Percentiles rank a stretch among this genome's conserved stretches.
These are phyloP conservation scores for Scolopax rusticola DNA, from an alignment of 2,797 vertebrate genomes.

Conservation along the genomic window DNA sequence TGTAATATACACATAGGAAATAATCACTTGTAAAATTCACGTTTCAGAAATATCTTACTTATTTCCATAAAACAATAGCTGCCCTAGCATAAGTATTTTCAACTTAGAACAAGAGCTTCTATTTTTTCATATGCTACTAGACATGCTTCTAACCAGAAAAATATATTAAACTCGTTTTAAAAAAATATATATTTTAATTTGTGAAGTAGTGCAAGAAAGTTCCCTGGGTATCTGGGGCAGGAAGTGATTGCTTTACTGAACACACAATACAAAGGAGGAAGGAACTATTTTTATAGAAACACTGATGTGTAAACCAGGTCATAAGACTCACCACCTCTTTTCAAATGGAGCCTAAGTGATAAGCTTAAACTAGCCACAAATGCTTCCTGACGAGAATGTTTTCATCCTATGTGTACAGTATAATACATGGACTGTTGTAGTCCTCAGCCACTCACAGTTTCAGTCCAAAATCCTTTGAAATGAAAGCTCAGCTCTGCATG, in stretches of 20 bases:
- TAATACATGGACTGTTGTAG: background rate
- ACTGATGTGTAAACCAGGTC: background rate
- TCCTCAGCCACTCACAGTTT: background rate
- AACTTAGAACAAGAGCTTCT: background rate
- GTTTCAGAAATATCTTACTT: background rate
- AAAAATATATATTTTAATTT: background rate
- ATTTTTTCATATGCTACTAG: background rate
- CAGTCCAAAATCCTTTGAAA: background rate
- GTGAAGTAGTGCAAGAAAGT: background rate
- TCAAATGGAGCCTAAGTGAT: background rate
- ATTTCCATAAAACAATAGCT: background rate
- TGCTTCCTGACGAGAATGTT: background rate
- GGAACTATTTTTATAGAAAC: background rate
- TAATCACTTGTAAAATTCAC: background rate
- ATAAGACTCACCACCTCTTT: background rate
- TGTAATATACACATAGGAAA: background rate
- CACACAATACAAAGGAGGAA: constrained; percentile 2
- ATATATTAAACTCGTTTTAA: background rate
- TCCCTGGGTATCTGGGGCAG: background rate
- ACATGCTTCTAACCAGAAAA: background rate
- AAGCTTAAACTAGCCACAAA: background rate
- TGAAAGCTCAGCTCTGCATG: background rate
- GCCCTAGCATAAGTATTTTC: background rate
- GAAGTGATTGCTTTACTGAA: constrained; percentile 1
- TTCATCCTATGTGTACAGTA: background rate